Conservation (phyloP, 37 sponge, comb jelly and placozoan genomes). For the Crambe crambe region DNA sequence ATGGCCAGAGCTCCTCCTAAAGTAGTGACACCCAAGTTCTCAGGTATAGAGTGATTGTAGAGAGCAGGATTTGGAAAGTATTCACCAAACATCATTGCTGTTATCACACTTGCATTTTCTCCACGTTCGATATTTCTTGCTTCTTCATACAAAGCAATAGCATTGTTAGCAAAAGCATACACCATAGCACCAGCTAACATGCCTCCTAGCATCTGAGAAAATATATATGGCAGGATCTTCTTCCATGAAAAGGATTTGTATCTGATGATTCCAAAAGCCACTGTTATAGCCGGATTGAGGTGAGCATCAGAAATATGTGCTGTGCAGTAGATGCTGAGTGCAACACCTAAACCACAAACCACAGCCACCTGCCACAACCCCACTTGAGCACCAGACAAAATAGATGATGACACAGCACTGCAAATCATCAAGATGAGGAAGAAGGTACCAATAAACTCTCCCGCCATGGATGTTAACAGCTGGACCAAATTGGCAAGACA, state of each 20-base stretch:
- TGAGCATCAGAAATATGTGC: constrained; percentile 60
- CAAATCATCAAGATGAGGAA: constrained; percentile 24
- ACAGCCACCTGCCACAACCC: constrained; percentile 69
- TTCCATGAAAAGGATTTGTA: constrained; percentile 42
- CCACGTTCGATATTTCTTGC: constrained; percentile 25
- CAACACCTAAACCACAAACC: constrained; percentile 40
- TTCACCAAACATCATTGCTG: constrained; percentile 66
- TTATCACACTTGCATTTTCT: constrained; percentile 7
- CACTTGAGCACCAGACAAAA: constrained; percentile 17
- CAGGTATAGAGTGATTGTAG: constrained; percentile 11
- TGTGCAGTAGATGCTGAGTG: constrained; percentile 41
- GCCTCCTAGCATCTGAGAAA: constrained; percentile 39
- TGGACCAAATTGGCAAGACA: too few relatives aligned
- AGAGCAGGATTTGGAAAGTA: constrained; percentile 65
- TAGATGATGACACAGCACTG: constrained; percentile 22
- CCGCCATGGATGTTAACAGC: too few relatives aligned
- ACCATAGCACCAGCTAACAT: constrained; percentile 26
- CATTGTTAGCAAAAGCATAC: constrained; percentile 13
- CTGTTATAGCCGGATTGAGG: constrained; percentile 58
- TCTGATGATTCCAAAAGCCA: constrained; percentile 52
- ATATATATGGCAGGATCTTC: constrained; percentile 30
- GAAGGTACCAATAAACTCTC: constrained; percentile 60
- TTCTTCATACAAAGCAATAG: constrained; percentile 35
- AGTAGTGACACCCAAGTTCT: constrained; percentile 2
- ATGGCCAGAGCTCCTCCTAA: constrained; percentile 23